These are phyloP conservation scores for Carduelis carduelis DNA, from an alignment of 2,797 vertebrate species.

Conservation along the genomic window DNA sequence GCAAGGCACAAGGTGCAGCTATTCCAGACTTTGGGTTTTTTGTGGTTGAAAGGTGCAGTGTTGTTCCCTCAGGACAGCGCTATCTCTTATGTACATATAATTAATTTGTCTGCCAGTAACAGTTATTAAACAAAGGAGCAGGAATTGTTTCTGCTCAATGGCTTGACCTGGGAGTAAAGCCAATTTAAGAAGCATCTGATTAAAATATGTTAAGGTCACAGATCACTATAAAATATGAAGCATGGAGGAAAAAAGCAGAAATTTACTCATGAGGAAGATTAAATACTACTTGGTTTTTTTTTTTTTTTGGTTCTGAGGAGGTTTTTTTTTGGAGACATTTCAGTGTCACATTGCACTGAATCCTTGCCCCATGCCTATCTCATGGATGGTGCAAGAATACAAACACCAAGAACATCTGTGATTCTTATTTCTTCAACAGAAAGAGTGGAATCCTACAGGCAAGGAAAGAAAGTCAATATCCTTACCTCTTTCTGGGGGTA, in stretches of 20 bases:
- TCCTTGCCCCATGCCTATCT: fast-evolving
- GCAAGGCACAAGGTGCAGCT: neutral
- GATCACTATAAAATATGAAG: constrained; percentile 42
- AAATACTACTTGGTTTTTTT: neutral
- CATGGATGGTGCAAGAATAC: neutral
- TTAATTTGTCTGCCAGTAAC: constrained; percentile 68
- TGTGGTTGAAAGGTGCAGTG: constrained; percentile 6
- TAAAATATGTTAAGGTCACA: constrained; percentile 54
- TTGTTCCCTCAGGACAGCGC: neutral
- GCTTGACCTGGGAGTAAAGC: constrained; percentile 61
- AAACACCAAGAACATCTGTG: neutral
- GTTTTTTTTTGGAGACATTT: neutral
- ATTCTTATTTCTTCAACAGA: neutral
- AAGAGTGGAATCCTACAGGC: neutral
- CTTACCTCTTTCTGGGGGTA: neutral
- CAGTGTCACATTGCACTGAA: neutral
- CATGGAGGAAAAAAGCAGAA: constrained; percentile 1
- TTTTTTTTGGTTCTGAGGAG: neutral
- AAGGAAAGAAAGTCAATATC: neutral
- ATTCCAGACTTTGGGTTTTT: neutral
- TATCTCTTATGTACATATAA: constrained; percentile 66
- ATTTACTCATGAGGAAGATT: constrained; percentile 8
- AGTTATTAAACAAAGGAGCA: constrained; percentile 58
- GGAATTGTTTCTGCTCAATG: constrained; percentile 58
- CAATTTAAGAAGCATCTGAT: constrained; percentile 65